Base-by-base conservation (phyloP, 2,113 vertebrate genomes). In the Stictonetta naevosa region DNA sequence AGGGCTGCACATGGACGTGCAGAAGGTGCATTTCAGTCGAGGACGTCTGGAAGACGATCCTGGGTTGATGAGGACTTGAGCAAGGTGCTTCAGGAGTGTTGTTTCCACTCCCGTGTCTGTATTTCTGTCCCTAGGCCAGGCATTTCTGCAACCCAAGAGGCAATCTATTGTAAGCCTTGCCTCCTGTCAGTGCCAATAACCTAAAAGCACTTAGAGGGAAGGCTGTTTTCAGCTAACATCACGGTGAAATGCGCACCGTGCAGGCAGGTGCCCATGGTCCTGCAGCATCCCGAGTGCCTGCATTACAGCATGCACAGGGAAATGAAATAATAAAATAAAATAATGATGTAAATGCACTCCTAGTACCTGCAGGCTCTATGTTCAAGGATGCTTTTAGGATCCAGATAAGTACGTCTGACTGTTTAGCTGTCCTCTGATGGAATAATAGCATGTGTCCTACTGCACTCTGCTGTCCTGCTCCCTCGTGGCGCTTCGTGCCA, bases 241-340 rank as follows among this genome's bases (percentile, higher is more conserved):
- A 1, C 11, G 3, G 19, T 13, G 15, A 52, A 29, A 62, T 18
- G 31, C 56, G 9, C 13, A 3, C 36, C 2, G 1, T 5, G 44
- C 29, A 17, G 68, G 48, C 11, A 46, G 38, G 50, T 56, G 56
- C 22, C 52, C 19, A 1, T 20, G 29, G 9, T 9, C 40, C 42
- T 36, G 77, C 77, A 74, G 60, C 26, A 22, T 67, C 13, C 69
- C 53, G 5, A 6, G 44, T 67, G 8, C 53, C 59, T 34, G 7
- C 50, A 8, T 21, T 13, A 50, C 18, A n/a, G 55, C 62, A 29
- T 4, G 44, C 33, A 21, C 3, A 21, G 52, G 48, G 13, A 19
- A 42, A 63, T 2, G 28, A 3, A 13, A 11, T 25, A 44, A 44
- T 44, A 16, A 6, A 19, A 22, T 48, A 11, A 44, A 17, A 22